Base-by-base conservation (phyloP, 2,888 invertebrate species). In the Zonitis immaculata region DNA sequence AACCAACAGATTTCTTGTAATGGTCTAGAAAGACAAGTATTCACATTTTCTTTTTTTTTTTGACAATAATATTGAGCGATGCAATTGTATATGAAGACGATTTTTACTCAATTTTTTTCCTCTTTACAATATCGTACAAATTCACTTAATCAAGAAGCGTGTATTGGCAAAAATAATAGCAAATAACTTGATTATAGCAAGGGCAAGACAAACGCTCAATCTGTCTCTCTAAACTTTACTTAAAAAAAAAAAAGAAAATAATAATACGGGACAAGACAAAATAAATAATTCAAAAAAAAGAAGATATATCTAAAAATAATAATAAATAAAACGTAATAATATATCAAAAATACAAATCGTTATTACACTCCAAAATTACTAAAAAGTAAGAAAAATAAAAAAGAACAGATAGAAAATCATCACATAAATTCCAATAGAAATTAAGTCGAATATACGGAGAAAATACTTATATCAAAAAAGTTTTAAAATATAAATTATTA, bases 271-370 rank as follows among this genome's bases (percentile, higher is more conserved):
- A 44, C 35, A 44, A 44, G 44, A 44, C 27, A 22, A 30, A 52
- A 50, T 50, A 39, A 39, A n/a, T 39, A 45, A n/a, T n/a, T n/a
- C 49, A 56, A 59, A 52, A 57, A 56, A 51, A 58, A 58, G 51
- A 30, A 35, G 47, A 49, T 62, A 59, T 57, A 57, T 55, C 68
- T 71, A 73, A 72, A 71, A 72, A 72, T 73, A 70, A 69, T 67
- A 66, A 67, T 64, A 67, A 69, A 69, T 64, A 66, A 66, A 65
- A 66, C 66, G 69, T 64, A 65, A 64, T 68, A 64, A 67, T 66
- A 67, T 73, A 72, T 71, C 70, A 73, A 73, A 74, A 74, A 73
- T 72, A 73, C 71, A 68, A 69, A 63, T 56, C 56, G 3, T 58
- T 51, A 64, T 58, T 60, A 62, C 58, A 63, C 60, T 58, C 61